Conservation (phyloP, 1,140 invertebrate species). For the Neocloeon triangulifer region DNA sequence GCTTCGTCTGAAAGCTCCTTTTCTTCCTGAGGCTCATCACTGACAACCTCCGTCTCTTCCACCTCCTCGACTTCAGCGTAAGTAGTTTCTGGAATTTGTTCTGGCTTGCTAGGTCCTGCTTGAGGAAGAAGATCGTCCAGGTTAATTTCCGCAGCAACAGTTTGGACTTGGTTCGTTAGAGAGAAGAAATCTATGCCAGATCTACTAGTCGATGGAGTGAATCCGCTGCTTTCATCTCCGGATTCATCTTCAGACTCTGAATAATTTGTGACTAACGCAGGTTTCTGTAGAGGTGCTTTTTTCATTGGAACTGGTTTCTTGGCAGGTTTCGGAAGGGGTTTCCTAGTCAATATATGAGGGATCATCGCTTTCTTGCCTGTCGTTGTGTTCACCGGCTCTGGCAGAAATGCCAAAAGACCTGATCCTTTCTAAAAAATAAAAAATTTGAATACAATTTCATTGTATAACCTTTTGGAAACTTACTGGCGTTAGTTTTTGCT, state of each 20-base stretch:
- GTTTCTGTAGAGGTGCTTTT: neutral
- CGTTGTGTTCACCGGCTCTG: conserved; percentile 14
- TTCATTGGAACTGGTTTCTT: conserved; percentile 10
- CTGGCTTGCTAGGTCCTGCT: neutral
- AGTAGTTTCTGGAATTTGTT: neutral
- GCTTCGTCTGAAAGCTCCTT: neutral
- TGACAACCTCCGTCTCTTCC: conserved; percentile 17
- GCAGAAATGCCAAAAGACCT: conserved; percentile 17
- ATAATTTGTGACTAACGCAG: neutral
- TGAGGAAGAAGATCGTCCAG: conserved; percentile 6
- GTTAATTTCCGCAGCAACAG: neutral
- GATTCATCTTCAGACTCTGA: neutral
- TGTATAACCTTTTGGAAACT: too few relatives aligned
- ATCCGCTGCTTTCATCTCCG: conserved; percentile 18
- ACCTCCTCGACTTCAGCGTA: conserved; percentile 1
- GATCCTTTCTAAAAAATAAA: conserved; percentile 11
- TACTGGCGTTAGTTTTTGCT: conserved; percentile 10
- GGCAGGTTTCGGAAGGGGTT: conserved; percentile 4
- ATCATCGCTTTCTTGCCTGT: conserved; percentile 13
- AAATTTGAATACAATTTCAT: too few relatives aligned
- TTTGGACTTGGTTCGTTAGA: neutral
- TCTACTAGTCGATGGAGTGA: conserved; percentile 1
- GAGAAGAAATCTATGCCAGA: conserved; percentile 2
- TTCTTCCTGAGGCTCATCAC: conserved; percentile 12
- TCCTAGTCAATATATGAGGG: conserved; percentile 16